These are phyloP conservation scores for Leucophora obtusa DNA, from an alignment of 2,888 invertebrate genomes.

Conservation along the genomic window DNA sequence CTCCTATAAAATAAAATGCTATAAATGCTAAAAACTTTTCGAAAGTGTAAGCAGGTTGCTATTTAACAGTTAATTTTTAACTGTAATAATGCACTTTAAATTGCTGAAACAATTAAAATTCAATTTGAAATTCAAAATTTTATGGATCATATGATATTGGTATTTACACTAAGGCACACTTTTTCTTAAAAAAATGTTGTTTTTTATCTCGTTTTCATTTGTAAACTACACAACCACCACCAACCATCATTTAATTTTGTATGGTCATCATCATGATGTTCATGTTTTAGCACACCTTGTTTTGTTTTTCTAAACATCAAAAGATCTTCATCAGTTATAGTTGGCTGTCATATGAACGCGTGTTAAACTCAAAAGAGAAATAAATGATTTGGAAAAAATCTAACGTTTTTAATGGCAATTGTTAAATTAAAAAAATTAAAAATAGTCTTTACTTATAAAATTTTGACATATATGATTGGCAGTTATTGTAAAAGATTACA, in stretches of 20 bases:
- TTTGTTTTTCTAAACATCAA: conserved; percentile 27
- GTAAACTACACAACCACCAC: not conserved
- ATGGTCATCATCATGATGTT: conserved; percentile 60
- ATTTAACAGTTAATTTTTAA: not conserved
- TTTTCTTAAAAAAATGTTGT: not conserved
- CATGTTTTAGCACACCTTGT: conserved; percentile 60
- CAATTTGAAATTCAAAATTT: not conserved
- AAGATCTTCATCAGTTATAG: conserved; percentile 62
- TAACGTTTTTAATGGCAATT: not conserved
- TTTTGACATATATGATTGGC: conserved; percentile 41
- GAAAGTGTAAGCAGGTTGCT: not conserved
- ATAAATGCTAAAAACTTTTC: not conserved
- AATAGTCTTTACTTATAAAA: not conserved
- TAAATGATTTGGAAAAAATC: not conserved
- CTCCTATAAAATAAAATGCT: not conserved
- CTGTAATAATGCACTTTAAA: not conserved
- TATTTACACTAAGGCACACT: not conserved
- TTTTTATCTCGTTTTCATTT: conserved; percentile 9
- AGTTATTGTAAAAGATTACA: conserved; percentile 10
- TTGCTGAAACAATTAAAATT: not conserved
- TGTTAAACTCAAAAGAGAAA: conserved; percentile 28
- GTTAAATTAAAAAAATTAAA: not conserved
- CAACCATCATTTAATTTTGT: conserved; percentile 45
- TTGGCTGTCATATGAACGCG: conserved; percentile 58
- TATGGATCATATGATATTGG: not conserved